Base-by-base conservation (phyloP, 2,797 vertebrate genomes). In the Benthosema pterotum region DNA sequence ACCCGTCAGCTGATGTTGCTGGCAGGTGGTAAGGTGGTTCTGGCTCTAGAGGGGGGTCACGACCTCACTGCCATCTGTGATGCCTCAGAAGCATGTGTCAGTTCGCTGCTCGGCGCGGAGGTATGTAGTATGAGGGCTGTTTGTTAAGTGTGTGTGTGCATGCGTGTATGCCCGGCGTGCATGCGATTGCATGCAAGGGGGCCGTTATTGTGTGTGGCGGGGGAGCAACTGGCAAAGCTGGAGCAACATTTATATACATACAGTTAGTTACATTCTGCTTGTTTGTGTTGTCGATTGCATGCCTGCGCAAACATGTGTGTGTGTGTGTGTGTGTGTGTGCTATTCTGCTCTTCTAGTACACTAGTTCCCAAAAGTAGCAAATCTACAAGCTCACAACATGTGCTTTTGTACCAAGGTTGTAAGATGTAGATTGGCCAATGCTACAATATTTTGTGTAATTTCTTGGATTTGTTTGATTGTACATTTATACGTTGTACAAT, bases 1-100 rank as follows among this genome's bases (percentile, higher is more conserved):
- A 97, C 96, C 0, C 93, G 93, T 77, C 95, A 96, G 85, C 88
- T 98, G 84, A 98, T 97, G 95, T 93, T 85, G 42, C 74, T 98
- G 89, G 95, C 96, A 0, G 94, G 91, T 1, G 97, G 96, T 1
- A 93, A 94, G 0, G 83, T 98, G 43, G 94, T 97, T 25, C 80
- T 99, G 28, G 95, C 93, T 0, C 87, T 98, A 42, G 96, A 98
- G 80, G 96, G 95, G 0, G 97, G 96, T 11, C 95, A 97, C 7
- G 93, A 97, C 79, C 92, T 97, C 42, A 94, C 92, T 0, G 94
- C 95, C 80, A 96, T 98, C 83, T 98, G 97, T 2, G 95, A 98
- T 0, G 96, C 96, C 0, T 96, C 95, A 0, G 95, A 96, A 79
- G 94, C 95, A 58, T 99, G 97, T 9, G 93, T 98, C 58, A 91